Evolutionary conservation across 2,797 vertebrate genomes (phyloP), one percentile per base, ranked within the genome.

Genomic region (Chelidonichthys spinosus): DNA sequence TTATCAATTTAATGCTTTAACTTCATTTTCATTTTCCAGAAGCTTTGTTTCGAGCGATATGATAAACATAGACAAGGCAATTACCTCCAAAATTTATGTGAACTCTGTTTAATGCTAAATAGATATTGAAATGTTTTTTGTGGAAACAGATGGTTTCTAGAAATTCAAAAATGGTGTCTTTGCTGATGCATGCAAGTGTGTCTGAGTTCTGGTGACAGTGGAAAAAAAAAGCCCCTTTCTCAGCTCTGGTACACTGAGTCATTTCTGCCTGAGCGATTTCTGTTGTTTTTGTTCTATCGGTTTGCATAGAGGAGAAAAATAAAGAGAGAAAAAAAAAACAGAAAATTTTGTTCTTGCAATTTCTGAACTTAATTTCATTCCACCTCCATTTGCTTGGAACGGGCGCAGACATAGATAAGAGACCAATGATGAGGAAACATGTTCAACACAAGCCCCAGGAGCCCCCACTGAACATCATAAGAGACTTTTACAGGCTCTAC

Each of bases 351-450:
- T 94, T 94, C 93, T 92, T 68, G 88, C 92, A 93, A 94, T 95
- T 94, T 94, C 93, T 93, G 89, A 92, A 91, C 92, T 94, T 95
- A 93, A 95, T 94, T 94, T 94, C 90, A 94, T 95, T 94, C 93
- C 91, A 93, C 91, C 93, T 95, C 94, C 94, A 95, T 95, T 95
- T 94, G 92, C 91, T 91, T 90, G 92, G 92, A 94, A 94, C 91
- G 88, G 91, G 92, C 92, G 80, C 90, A 90, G 89, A 87, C 89
- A 88, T 73, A 94, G 94, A 95, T 95, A 95, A 95, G 94, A 94
- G 93, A 85, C 90, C 88, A 87, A 86, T 92, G 93, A 94, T 94
- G 93, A 94, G 94, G 93, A 95, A 94, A 93, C 94, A 93, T 94
- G 94, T 92, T 92, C 84, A 64, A 93, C 92, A 93, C 90, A 91